Conservation (phyloP, 2,797 vertebrate genomes). For the Cyclura pinguis region DNA sequence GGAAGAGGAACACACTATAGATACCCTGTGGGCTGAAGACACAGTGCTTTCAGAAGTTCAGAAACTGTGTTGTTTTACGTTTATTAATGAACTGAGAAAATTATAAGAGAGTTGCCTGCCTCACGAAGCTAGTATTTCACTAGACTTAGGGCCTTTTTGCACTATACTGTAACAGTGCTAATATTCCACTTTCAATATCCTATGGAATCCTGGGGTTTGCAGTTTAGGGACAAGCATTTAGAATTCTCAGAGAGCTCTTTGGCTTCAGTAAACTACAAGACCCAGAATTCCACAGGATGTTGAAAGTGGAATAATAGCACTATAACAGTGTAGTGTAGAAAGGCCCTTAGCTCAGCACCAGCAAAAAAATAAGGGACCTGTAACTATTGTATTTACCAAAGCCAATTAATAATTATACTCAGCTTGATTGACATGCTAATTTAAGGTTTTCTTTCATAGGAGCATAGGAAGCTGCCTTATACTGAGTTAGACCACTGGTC, state of each 20-base stretch:
- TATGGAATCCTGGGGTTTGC: too few species aligned
- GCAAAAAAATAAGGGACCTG: background rate
- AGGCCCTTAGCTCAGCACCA: background rate
- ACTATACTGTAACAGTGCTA: too few species aligned
- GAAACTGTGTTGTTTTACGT: constrained; percentile 2
- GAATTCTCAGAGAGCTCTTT: too few species aligned
- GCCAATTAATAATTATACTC: background rate
- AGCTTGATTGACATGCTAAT: background rate
- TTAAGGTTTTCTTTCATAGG: background rate
- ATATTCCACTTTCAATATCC: too few species aligned
- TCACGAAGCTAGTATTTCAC: background rate
- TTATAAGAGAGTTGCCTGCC: background rate
- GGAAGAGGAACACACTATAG: background rate
- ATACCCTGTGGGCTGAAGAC: background rate
- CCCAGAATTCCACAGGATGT: too few species aligned
- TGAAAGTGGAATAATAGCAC: too few species aligned
- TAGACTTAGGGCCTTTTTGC: background rate
- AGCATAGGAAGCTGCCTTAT: too few species aligned
- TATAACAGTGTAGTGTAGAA: too few species aligned
- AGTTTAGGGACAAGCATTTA: too few species aligned
- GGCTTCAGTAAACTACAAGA: too few species aligned
- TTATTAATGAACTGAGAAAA: background rate
- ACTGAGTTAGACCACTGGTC: too few species aligned
- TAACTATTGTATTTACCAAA: background rate
- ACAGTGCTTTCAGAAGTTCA: background rate